Percentiles rank a stretch among this genome's conserved stretches.
phyloP scores from a whole-genome alignment of 2,797 vertebrate species.

The Characodon lateralis region DNA sequence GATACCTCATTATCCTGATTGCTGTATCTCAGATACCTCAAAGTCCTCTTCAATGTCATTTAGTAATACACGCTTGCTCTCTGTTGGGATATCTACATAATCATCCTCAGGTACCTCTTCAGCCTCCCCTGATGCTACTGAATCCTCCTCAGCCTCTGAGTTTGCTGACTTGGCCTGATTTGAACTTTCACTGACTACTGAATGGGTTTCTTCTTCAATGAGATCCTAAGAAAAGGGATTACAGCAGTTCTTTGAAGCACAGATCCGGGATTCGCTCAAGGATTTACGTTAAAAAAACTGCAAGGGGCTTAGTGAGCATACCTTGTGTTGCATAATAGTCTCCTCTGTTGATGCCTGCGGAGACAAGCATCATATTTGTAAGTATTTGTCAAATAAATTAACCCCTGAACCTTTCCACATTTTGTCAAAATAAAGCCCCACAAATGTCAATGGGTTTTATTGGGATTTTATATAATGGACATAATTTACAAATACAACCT shows the following conservation, averaged over 20 bases:
- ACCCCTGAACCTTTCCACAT: neutral
- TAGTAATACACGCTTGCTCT: constrained; percentile 45
- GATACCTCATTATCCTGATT: constrained; percentile 72
- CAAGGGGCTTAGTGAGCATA: constrained; percentile 46
- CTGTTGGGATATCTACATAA: constrained; percentile 56
- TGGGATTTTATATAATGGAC: neutral
- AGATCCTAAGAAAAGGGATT: constrained; percentile 72
- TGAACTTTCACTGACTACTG: constrained; percentile 67
- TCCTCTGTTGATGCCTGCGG: constrained; percentile 73
- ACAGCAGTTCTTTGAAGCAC: constrained; percentile 57
- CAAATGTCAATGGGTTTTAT: neutral
- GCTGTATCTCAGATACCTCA: constrained; percentile 69
- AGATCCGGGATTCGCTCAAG: constrained; percentile 13
- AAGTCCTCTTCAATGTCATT: constrained; percentile 64
- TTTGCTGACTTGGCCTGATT: constrained; percentile 53
- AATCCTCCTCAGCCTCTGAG: constrained; percentile 49
- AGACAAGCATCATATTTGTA: constrained; percentile 49
- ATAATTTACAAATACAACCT: neutral
- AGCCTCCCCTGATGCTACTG: constrained; percentile 62
- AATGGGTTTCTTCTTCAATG: constrained; percentile 55
- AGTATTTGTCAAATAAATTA: neutral
- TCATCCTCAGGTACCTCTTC: constrained; percentile 66
- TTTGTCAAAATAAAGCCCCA: no score
- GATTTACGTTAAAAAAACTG: constrained; percentile 4
- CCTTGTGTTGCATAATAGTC: constrained; percentile 59